Conservation (phyloP, 2,888 invertebrate species). For the Nymphalis urticae region DNA sequence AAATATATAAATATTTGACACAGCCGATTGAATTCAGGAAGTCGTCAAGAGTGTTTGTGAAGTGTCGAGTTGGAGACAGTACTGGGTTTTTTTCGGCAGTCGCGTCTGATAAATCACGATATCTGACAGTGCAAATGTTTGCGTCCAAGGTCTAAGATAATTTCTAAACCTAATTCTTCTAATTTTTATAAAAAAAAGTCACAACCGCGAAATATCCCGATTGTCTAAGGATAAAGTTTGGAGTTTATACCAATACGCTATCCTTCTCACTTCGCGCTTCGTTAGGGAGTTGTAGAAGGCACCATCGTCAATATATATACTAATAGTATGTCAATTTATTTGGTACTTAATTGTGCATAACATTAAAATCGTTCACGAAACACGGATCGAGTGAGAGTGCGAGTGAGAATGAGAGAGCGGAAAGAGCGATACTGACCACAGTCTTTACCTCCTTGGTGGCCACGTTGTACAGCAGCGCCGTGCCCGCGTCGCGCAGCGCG, state of each 20-base stretch:
- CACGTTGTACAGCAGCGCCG: conserved; percentile 93
- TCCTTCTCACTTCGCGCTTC: no score
- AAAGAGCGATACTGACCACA: conserved; percentile 90
- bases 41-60: background rate
- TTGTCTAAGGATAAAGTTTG: no score
- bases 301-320: background rate
- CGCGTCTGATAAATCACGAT: no score
- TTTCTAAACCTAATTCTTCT: no score
- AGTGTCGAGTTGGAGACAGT: background rate
- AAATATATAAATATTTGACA: background rate
- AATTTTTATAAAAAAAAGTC: no score
- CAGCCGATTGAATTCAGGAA: background rate
- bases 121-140: background rate
- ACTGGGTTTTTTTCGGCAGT: no score
- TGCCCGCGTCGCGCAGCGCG: conserved; percentile 89
- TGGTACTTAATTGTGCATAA: no score
- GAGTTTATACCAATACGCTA: no score
- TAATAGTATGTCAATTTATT: no score
- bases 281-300: background rate
- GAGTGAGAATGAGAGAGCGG: conserved; percentile 16
- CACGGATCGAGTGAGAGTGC: background rate
- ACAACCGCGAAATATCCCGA: no score
- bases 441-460: conserved; percentile 98
- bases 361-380: background rate
- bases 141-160: no score